A percentile compares a stretch with the other conserved stretches of the same genome.
These are phyloP conservation scores for Aplysina aerophoba DNA, from an alignment of 37 sponge, comb jelly and placozoan species.

Conservation along the genomic window DNA sequence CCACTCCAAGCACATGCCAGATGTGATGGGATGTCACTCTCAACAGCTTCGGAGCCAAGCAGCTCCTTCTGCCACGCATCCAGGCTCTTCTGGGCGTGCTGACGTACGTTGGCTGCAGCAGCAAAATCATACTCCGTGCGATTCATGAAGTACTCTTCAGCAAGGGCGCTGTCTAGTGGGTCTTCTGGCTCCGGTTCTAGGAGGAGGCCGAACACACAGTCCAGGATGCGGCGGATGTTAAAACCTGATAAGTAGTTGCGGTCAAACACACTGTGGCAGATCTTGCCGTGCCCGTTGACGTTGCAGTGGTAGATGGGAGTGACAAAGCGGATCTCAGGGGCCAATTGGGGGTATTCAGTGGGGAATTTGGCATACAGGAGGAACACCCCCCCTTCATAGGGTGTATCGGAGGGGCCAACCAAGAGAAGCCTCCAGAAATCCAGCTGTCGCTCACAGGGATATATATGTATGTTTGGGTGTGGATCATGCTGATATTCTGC, in stretches of 20 bases:
- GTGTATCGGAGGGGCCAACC: conserved; percentile 1
- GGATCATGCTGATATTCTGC: conserved; percentile 4
- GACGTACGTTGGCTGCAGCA: not conserved
- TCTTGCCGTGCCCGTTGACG: conserved; percentile 34
- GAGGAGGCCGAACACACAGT: conserved; percentile 32
- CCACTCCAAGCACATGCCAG: conserved; percentile 23
- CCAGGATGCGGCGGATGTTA: conserved; percentile 23
- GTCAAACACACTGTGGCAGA: conserved; percentile 33
- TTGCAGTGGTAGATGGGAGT: conserved; percentile 59
- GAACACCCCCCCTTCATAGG: conserved; percentile 33
- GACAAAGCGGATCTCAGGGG: conserved; percentile 46
- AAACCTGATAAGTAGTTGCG: conserved; percentile 23
- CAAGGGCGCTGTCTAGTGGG: conserved; percentile 46
- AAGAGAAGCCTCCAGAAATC: conserved; percentile 31
- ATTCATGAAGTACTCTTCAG: conserved; percentile 42
- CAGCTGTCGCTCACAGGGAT: conserved; percentile 32
- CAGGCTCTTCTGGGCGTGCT: conserved; percentile 30
- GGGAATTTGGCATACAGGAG: conserved; percentile 38
- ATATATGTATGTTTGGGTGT: conserved; percentile 32
- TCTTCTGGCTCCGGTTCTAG: conserved; percentile 36
- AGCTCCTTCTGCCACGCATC: conserved; percentile 39
- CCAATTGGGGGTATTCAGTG: conserved; percentile 11
- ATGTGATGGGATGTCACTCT: conserved; percentile 12
- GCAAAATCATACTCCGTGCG: not conserved
- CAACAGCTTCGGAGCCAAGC: conserved; percentile 12